phyloP scores from a whole-genome alignment of 2,113 vertebrate species.

The Rattus rattus region DNA sequence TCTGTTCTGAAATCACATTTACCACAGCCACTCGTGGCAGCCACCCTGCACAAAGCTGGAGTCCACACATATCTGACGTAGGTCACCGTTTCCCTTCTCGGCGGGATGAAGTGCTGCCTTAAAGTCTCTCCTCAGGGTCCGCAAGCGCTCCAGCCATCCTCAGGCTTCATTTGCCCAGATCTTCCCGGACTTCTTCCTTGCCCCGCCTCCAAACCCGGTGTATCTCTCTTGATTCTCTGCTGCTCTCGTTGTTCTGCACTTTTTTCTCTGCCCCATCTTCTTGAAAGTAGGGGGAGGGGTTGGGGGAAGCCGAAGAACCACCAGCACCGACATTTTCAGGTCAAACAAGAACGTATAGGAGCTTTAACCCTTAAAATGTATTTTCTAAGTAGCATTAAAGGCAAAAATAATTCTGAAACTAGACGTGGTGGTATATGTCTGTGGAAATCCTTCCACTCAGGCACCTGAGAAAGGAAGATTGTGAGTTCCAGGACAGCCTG shows the following conservation, averaged over 20 bases:
- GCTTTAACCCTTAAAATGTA: background rate
- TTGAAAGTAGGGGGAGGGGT: background rate
- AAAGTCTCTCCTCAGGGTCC: background rate
- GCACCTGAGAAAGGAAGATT: background rate
- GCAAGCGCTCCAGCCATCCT: background rate
- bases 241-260: background rate
- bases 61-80: background rate
- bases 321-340: constrained; percentile 27
- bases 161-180: background rate
- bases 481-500: background rate
- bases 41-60: background rate
- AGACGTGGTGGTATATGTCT: background rate
- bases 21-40: background rate
- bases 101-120: background rate
- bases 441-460: background rate
- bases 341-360: background rate
- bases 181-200: background rate
- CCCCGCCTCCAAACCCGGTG: fast-evolving
- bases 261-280: background rate
- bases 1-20: background rate
- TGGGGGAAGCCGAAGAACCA: background rate
- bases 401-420: background rate
- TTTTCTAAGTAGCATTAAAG: background rate
- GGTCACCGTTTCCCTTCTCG: background rate
- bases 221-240: too few species aligned